Base-by-base conservation (phyloP, 2,113 vertebrate species). In the Hippolais icterina region DNA sequence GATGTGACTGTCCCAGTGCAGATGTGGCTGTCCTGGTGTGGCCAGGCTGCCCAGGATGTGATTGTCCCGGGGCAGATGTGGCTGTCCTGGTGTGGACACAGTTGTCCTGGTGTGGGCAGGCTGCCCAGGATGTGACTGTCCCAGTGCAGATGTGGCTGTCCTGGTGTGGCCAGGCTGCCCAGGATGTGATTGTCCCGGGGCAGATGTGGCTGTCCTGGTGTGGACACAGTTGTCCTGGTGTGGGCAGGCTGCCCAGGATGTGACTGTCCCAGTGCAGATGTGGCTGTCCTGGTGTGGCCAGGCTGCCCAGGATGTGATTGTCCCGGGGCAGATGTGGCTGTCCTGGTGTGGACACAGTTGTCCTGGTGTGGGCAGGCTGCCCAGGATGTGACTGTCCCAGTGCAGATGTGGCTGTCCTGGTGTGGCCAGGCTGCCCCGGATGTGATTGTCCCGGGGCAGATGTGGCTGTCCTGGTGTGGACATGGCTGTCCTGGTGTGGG, bases 201-300 rank as follows among this genome's bases (percentile, higher is more conserved):
- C 2, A 7, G 66, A 24, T 0, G 1, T 7, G 33, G 21, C 2
- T 21, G 25, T 60, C 22, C 47, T 10, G 33, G 12, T 41, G 17
- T 33, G 53, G 41, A 21, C n/a, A n/a, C n/a, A n/a, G n/a, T n/a
- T n/a, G n/a, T n/a, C n/a, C n/a, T n/a, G n/a, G n/a, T n/a, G n/a
- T n/a, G n/a, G n/a, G n/a, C 10, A 22, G 50, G 37, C 69, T 54
- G 28, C 28, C 46, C 57, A 41, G 46, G 39, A 22, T 13, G 37
- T 64, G 49, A 11, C 2, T 37, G 24, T 21, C 31, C 35, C 1
- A 8, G 5, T n/a, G 56, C 4, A 31, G 35, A 9, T 4, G 6
- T 9, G 39, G 16, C 7, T 31, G 25, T 53, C n/a, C 31, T 14
- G 3, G 44, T 49, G 61, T 4, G 41, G 42, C 6, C 14, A 15